Percentiles rank a stretch among this genome's conserved stretches.
Conservation (phyloP, 92 coral and sea anemone species). For the Epizoanthus ramosus region DNA sequence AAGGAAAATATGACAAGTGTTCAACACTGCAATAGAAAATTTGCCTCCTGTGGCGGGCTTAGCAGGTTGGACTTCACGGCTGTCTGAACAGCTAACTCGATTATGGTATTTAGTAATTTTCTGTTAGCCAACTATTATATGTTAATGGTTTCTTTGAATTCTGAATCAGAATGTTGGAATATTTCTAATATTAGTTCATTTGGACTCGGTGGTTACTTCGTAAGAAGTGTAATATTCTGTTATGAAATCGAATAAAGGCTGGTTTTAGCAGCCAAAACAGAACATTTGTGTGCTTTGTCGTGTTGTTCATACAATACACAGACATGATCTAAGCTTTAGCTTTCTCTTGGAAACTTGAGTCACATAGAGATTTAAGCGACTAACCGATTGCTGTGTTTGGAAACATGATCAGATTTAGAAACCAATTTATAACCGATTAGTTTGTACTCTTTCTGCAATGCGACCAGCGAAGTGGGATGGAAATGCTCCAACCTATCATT, state of each 20-base stretch:
- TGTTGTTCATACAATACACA: no score
- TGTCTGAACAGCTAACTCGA: constrained; percentile 11
- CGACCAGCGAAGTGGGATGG: no score
- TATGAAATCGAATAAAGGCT: constrained; percentile 13
- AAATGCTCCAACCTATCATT: no score
- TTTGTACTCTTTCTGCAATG: no score
- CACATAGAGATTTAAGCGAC: no score
- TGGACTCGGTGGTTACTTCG: constrained; percentile 51
- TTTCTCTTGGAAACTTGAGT: no score
- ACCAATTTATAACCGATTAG: no score
- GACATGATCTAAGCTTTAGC: no score
- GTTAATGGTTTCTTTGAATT: constrained; percentile 17
- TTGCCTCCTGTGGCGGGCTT: constrained; percentile 31
- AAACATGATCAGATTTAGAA: no score
- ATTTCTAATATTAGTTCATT: constrained; percentile 36
- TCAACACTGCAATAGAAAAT: constrained; percentile 1
- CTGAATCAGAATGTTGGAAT: constrained; percentile 36
- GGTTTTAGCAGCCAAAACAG: background rate
- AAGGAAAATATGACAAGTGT: background rate
- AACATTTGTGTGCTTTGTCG: no score
- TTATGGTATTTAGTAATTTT: constrained; percentile 20
- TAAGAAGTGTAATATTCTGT: constrained; percentile 23
- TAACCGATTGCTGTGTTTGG: no score
- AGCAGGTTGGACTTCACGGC: constrained; percentile 1
- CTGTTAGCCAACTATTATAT: constrained; percentile 31